Evolutionary conservation across 2,797 vertebrate genomes (phyloP), one percentile per base, ranked within the genome.

Genomic region (Ispidina lecontei): DNA sequence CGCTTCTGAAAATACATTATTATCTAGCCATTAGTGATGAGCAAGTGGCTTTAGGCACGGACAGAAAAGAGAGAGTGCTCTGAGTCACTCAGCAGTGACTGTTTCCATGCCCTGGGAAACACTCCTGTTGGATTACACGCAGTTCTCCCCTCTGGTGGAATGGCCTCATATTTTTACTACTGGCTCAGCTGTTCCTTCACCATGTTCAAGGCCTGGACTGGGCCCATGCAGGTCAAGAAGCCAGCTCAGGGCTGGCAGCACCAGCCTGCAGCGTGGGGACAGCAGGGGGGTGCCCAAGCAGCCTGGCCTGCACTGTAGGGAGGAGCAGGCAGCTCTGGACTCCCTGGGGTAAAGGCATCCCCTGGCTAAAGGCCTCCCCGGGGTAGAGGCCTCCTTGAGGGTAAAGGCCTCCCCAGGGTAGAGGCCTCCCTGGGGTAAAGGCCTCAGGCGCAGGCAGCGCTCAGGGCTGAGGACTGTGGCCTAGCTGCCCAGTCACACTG

Each of bases 271-370:
- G 73, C 4, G 3, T 19, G 12, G 22, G 79, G 23, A 10, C 2
- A 4, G 51, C 0, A 14, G 0, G 10, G 9, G 9, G 31, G 10
- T 28, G 37, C 33, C 37, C 0, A 1, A 21, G 65, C 33, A 26
- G 88, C 39, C 18, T 3, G 0, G 13, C 7, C 33, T 3, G 5
- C 4, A 14, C 5, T 10, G 56, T 39, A n/a, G 17, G 7, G 21
- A 19, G 28, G 14, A n/a, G 11, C 25, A 10, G 2, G 8, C 54
- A 18, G 65, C 58, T n/a, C 58, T 67, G 33, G 33, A 9, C 33
- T 35, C 33, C 33, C 33, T 35, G 33, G 33, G 33, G 33, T 35
- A 35, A 35, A 35, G 33, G 33, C 33, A 33, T 33, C 33, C 6
- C 33, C 33, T 33, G 37, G 37, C 37, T 37, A 37, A 37, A 37